phyloP scores from a whole-genome alignment of 2,113 vertebrate species.

The Odontophorus gujanensis region DNA sequence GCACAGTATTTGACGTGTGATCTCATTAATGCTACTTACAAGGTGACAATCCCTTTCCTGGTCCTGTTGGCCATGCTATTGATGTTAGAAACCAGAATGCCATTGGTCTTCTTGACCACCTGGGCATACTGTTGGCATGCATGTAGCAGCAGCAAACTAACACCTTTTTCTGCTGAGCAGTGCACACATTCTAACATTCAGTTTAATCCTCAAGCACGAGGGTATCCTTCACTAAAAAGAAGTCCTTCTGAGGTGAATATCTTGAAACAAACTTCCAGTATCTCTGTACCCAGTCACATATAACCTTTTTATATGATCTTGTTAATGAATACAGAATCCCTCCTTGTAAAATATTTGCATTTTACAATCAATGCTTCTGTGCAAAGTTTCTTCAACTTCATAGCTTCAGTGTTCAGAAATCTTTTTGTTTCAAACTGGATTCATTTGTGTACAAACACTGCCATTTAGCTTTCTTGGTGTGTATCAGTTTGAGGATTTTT shows the following conservation, averaged over 20 bases:
- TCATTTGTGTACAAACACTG: background rate
- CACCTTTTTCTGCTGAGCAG: background rate
- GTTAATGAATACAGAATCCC: background rate
- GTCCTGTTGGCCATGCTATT: background rate
- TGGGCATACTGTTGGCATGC: background rate
- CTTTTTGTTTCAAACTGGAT: background rate
- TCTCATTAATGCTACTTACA: background rate
- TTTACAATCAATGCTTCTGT: background rate
- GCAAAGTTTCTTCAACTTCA: background rate
- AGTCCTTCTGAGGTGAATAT: background rate
- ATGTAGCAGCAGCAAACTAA: background rate
- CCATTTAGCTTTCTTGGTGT: too few species aligned
- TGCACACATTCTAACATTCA: background rate
- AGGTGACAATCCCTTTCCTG: background rate
- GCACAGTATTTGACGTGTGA: background rate
- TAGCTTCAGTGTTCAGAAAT: background rate
- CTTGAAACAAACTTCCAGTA: background rate
- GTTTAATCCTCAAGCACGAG: slow-evolving; percentile 4
- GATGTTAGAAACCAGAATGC: background rate
- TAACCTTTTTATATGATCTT: background rate
- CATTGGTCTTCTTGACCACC: background rate
- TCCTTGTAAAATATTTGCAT: slow-evolving; percentile 9
- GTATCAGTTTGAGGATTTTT: background rate
- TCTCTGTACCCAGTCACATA: background rate
- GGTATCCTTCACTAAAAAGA: background rate